Evolutionary conservation across 2,113 vertebrate species (phyloP), one percentile per base, ranked within the genome.

Genomic region (Meleagris gallopavo): DNA sequence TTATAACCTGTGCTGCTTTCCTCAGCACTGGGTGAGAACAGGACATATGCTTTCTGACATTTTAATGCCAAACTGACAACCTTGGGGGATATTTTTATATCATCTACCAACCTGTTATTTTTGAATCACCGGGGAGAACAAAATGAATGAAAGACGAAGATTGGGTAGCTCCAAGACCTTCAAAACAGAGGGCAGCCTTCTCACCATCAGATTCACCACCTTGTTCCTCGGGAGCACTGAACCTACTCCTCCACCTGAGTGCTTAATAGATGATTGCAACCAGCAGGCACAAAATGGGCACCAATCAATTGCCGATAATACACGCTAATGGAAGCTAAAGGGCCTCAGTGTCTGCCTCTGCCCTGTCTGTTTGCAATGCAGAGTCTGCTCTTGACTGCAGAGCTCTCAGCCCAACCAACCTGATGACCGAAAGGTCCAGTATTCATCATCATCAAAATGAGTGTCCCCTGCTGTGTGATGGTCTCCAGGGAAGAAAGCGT

Each of bases 381-480:
- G 55, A 90, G 67, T 18, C 17, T 5, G 9, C 4, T 1, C 38
- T 71, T 34, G 46, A 40, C 82, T 60, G 79, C 78, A 41, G 41
- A 41, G 65, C n/a, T 90, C 55, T 83, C 29, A 78, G 66, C 43
- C 43, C 11, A 38, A 79, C 95, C 22, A 83, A 99, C 99, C 99
- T 96, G 99, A 98, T 8, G 99, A 99, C 73, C 99, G 98, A 96
- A 99, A 99, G 17, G 99, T 99, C 99, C 99, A 99, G 16, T 98
- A 98, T 91, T 99, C 99, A 0, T 99, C 99, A 0, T 99, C 99
- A 0, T 99, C 99, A 64, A 99, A 99, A 96, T 99, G 99, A 0
- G 99, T 98, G 83, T 99, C 99, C 19, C 99, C 99, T 0, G 99
- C 98, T 0, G 98, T 97, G 87, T 98, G 98, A 73, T 98, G 98